Percentiles rank a stretch among this genome's conserved stretches.
phyloP scores from a whole-genome alignment of 2,888 invertebrate genomes.

The Ophion costatus region DNA sequence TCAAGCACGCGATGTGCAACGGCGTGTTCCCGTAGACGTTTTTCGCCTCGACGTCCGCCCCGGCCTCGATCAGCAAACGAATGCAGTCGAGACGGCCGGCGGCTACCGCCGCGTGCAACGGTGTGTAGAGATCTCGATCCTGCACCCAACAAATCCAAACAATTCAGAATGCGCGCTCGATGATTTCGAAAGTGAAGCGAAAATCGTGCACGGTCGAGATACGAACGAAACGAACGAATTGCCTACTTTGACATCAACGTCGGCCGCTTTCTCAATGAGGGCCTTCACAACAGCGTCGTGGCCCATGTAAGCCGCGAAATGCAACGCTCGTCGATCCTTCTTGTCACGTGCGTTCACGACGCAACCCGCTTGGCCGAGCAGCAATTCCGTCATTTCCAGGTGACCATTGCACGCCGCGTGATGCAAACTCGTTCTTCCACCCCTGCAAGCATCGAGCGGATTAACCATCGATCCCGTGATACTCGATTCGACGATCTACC shows the following conservation, averaged over 20 bases:
- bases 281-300: conserved; percentile 84
- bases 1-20: conserved; percentile 86
- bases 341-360: conserved; percentile 87
- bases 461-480: background rate
- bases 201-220: background rate
- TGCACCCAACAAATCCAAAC: conserved; percentile 39
- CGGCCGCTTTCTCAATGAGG: conserved; percentile 83
- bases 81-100: conserved; percentile 84
- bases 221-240: background rate
- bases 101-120: conserved; percentile 87
- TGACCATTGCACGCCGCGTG: conserved; percentile 88
- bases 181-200: background rate
- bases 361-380: conserved; percentile 84
- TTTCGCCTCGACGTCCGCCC: conserved; percentile 86
- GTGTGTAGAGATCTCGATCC: conserved; percentile 85
- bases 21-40: conserved; percentile 87
- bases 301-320: conserved; percentile 87
- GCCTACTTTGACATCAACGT: conserved; percentile 84
- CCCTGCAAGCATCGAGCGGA: conserved; percentile 78
- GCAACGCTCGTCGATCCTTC: conserved; percentile 86
- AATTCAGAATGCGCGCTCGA: background rate
- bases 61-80: conserved; percentile 84
- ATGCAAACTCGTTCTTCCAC: conserved; percentile 87
- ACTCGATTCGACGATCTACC: too few relatives aligned
- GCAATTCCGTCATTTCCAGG: conserved; percentile 85